phyloP scores from a whole-genome alignment of 2,797 vertebrate species.

The Cossypha polioptera region DNA sequence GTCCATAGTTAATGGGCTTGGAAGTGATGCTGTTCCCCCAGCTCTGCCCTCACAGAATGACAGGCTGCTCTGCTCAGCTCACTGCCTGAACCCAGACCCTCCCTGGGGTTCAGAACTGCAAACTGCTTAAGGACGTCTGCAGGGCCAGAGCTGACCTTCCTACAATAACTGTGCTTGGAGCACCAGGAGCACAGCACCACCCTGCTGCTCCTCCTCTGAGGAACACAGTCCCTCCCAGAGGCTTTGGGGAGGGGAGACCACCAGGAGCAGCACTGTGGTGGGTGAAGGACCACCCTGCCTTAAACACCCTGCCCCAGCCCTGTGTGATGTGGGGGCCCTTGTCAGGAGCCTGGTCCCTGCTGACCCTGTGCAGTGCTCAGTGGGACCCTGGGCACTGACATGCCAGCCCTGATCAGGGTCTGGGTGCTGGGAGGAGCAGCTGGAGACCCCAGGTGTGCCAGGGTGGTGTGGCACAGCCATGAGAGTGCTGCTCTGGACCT shows the following conservation, averaged over 20 bases:
- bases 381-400: neutral
- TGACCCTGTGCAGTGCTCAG: neutral
- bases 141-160: neutral
- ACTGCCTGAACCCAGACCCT: neutral
- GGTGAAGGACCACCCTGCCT: neutral
- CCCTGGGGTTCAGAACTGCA: neutral
- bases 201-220: fast-evolving
- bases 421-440: neutral
- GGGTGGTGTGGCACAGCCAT: fast-evolving
- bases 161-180: neutral
- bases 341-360: neutral
- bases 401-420: neutral
- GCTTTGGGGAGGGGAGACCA: neutral
- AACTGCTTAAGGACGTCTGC: neutral
- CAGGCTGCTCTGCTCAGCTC: neutral
- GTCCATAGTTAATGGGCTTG: neutral
- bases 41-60: neutral
- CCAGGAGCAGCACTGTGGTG: fast-evolving
- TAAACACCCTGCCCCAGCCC: neutral
- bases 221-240: fast-evolving
- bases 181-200: neutral
- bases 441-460: neutral
- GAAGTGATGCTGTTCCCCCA: neutral
- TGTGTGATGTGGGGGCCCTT: neutral
- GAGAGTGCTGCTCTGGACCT: neutral